Evolutionary conservation across 1,140 invertebrate species (phyloP).

Genomic region (Pogonus chalceus): DNA sequence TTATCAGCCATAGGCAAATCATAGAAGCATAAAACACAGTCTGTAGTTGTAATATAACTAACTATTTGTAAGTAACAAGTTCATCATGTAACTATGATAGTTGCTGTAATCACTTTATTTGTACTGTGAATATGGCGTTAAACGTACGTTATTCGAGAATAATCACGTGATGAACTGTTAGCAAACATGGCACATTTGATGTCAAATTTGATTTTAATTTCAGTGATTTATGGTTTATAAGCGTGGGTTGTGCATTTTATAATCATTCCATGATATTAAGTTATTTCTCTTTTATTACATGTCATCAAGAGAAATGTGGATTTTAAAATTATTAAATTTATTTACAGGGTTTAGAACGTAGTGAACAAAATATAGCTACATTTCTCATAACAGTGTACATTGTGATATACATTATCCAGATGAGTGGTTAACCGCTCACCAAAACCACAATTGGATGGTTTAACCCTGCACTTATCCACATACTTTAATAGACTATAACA

Average conservation of each 20-base stretch:
- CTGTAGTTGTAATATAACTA: no score
- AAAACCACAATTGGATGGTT: slow-evolving; percentile 9
- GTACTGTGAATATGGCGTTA: not conserved
- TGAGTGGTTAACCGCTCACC: slow-evolving; percentile 8
- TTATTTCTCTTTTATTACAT: no score
- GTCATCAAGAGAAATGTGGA: no score
- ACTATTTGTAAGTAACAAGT: not conserved
- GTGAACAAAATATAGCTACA: not conserved
- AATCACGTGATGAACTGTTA: not conserved
- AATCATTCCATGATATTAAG: no score
- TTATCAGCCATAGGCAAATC: no score
- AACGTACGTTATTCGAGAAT: not conserved
- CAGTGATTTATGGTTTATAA: no score
- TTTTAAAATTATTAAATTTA: no score
- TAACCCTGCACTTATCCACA: slow-evolving; percentile 10
- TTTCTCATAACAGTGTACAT: not conserved
- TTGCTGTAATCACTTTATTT: not conserved
- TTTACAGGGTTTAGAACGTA: no score
- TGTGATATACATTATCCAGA: slow-evolving; percentile 10
- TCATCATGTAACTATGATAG: not conserved
- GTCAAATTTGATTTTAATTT: not conserved
- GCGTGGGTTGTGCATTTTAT: no score
- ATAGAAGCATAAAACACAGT: no score
- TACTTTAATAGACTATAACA: slow-evolving; percentile 4
- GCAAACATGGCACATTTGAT: not conserved